Evolutionary conservation across 2,888 invertebrate species (phyloP).

Genomic region (Hyalella azteca): DNA sequence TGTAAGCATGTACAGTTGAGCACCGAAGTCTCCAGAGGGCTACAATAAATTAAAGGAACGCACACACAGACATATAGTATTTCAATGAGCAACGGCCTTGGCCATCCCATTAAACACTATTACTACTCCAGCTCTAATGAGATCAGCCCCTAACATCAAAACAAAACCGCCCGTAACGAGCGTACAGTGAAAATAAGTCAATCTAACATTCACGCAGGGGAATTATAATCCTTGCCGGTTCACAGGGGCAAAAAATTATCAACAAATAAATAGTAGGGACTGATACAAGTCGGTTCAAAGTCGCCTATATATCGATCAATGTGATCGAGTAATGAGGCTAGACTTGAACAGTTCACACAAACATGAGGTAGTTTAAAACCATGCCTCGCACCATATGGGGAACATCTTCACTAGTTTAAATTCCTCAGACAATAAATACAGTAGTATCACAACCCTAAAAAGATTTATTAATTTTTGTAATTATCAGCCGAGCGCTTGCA

Average conservation of each 20-base stretch:
- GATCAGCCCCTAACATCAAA: constrained; percentile 19
- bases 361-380: neutral
- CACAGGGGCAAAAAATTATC: neutral
- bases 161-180: constrained; percentile 1
- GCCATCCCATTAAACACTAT: neutral
- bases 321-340: neutral
- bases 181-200: neutral
- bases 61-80: neutral
- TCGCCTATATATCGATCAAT: neutral
- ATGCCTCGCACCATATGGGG: neutral
- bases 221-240: neutral
- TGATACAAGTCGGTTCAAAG: neutral
- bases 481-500: neutral
- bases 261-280: constrained; percentile 5
- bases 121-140: constrained; percentile 2
- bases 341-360: neutral
- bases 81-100: neutral
- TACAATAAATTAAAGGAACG: neutral
- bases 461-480: neutral
- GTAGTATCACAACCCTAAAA: constrained; percentile 16
- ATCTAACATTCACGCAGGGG: neutral
- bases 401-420: neutral
- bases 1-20: neutral
- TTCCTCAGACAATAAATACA: constrained; percentile 12
- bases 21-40: neutral